These are phyloP conservation scores for Rhadinocentrus ornatus DNA, from an alignment of 2,797 vertebrate species.

Conservation along the genomic window DNA sequence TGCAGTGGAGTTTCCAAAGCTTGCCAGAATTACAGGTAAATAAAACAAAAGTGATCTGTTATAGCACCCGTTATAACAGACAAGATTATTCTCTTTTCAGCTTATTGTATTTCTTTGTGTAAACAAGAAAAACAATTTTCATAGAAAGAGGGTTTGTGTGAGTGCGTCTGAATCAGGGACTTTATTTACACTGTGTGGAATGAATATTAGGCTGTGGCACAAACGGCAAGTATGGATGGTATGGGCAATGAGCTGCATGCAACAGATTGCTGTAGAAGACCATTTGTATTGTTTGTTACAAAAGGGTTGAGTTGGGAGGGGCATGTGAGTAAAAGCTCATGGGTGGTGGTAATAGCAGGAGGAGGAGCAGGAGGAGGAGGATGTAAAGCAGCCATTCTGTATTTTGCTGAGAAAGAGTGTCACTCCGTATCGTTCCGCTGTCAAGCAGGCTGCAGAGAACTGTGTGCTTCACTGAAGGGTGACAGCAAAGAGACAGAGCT, in stretches of 20 bases:
- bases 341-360: slow-evolving; percentile 36
- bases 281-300: slow-evolving; percentile 38
- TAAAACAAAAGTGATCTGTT: slow-evolving; percentile 13
- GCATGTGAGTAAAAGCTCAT: slow-evolving; percentile 47
- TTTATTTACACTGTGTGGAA: slow-evolving; percentile 38
- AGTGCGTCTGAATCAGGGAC: slow-evolving; percentile 32
- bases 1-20: slow-evolving; percentile 16
- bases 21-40: slow-evolving; percentile 30
- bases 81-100: slow-evolving; percentile 10
- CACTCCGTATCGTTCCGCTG: slow-evolving; percentile 64
- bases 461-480: slow-evolving; percentile 72
- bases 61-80: slow-evolving; percentile 1
- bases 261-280: slow-evolving; percentile 5
- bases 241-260: slow-evolving; percentile 28
- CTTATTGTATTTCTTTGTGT: slow-evolving; percentile 13
- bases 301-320: slow-evolving; percentile 46
- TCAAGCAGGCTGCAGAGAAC: slow-evolving; percentile 66
- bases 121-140: slow-evolving; percentile 36
- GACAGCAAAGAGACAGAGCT: slow-evolving; percentile 71
- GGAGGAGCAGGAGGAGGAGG: slow-evolving; percentile 18
- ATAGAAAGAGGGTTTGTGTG: slow-evolving; percentile 20
- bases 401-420: slow-evolving; percentile 66
- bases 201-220: slow-evolving; percentile 23
- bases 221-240: slow-evolving; percentile 14
- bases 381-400: slow-evolving; percentile 42